Evolutionary conservation across 2,888 invertebrate genomes (phyloP).

Genomic region (Entomobrya multifasciata): DNA sequence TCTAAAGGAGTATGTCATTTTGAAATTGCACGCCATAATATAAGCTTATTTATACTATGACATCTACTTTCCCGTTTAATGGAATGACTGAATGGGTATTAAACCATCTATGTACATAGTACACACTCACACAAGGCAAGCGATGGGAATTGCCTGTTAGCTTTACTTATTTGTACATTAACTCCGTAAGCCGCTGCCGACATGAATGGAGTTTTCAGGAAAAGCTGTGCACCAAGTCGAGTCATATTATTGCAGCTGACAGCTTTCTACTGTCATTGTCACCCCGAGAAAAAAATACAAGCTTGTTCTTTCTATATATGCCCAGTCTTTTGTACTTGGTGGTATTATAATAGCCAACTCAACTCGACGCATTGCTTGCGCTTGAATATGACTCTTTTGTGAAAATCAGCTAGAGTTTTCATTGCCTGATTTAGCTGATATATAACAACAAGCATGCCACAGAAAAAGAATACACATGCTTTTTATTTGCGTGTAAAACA

Average conservation of each 20-base stretch:
- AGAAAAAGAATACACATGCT: conserved; percentile 22
- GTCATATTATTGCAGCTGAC: conserved; percentile 73
- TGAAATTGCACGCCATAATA: no score
- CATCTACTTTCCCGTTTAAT: not conserved
- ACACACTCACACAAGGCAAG: not conserved
- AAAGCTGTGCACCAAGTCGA: conserved; percentile 48
- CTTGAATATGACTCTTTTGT: not conserved
- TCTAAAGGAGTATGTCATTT: no score
- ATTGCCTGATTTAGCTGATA: conserved; percentile 31
- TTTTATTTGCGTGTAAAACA: conserved; percentile 54
- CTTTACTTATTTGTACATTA: conserved; percentile 28
- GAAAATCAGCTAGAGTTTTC: not conserved
- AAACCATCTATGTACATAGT: not conserved
- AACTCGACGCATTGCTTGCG: not conserved
- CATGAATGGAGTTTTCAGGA: conserved; percentile 25
- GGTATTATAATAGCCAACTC: not conserved
- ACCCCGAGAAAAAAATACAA: conserved; percentile 63
- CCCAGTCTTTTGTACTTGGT: not conserved
- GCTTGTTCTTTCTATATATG: not conserved
- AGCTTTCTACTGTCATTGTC: conserved; percentile 75
- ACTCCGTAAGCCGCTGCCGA: conserved; percentile 36
- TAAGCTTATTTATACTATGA: conserved; percentile 14
- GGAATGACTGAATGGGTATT: no score
- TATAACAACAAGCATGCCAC: not conserved
- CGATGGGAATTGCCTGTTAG: conserved; percentile 47